Evolutionary conservation across 1,140 invertebrate genomes (phyloP), one percentile per base, ranked within the genome.

Genomic region (Pseudoatta argentina): DNA sequence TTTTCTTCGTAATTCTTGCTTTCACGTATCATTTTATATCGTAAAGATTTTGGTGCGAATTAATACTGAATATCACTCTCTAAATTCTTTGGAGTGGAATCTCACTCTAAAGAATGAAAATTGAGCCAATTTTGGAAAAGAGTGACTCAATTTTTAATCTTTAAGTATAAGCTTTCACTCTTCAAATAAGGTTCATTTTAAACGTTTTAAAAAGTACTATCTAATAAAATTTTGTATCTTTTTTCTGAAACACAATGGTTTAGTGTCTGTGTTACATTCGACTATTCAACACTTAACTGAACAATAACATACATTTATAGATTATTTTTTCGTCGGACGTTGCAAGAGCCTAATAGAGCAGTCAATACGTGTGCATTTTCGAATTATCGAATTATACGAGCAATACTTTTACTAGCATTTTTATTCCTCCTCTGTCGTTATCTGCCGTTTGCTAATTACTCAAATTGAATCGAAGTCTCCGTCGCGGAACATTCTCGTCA

Each of bases 401-500:
- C 30, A 8, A n/a, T 34, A 64, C 14, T 57, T 39, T 24, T 24
- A 24, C 24, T 12, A 6, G 24, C 6, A 39, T 81, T 48, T 59
- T 73, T 73, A 48, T 75, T 61, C 12, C 16, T 12, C 1, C 16
- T 34, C 3, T 44, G 14, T n/a, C 27, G 27, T 73, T 82, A 55
- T 63, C 27, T 51, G 14, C 24, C 59, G 51, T 73, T 76, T 48
- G 64, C 30, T 78, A 85, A 85, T 76, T 85, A 75, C 34, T 57
- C 57, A n/a, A 83, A 75, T 83, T 69, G 69, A 69, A 81, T 81
- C 64, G 55, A n/a, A 75, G 69, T 83, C 79, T 53, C 79, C n/a
- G 59, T 12, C 73, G 61, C 66, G 83, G 48, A 48, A 87, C 82
- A 67, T 73, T 77, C 59, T 82, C 66, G 63, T 79, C 59, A 82